Evolutionary conservation across 2,113 vertebrate genomes (phyloP).

Genomic region (Serinus canaria): DNA sequence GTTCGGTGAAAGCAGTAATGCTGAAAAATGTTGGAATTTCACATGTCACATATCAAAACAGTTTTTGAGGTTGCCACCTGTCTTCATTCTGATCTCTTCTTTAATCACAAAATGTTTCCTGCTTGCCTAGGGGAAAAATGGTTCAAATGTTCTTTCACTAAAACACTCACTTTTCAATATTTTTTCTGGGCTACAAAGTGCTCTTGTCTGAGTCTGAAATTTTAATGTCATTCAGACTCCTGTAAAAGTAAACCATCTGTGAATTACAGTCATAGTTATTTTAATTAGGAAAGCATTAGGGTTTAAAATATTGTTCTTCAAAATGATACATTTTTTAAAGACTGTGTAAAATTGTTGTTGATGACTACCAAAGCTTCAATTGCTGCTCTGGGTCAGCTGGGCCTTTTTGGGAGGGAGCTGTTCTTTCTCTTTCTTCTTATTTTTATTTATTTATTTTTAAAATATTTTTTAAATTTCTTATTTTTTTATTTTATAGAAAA

Average conservation of each 20-base stretch:
- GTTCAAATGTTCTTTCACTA: neutral
- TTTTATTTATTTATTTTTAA: neutral
- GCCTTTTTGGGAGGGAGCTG: neutral
- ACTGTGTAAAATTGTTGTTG: constrained; percentile 59
- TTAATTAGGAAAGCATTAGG: constrained; percentile 66
- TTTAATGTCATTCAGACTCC: constrained; percentile 62
- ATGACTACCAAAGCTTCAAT: constrained; percentile 63
- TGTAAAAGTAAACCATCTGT: constrained; percentile 66
- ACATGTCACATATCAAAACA: neutral
- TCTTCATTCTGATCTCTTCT: neutral
- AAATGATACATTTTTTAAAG: constrained; percentile 68
- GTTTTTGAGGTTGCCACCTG: neutral
- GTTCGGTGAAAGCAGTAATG: neutral
- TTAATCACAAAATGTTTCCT: neutral
- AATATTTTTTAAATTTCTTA: neutral
- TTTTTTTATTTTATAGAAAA: neutral
- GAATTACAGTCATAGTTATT: constrained; percentile 62
- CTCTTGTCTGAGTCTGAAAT: constrained; percentile 40
- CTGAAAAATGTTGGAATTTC: neutral
- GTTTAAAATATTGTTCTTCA: constrained; percentile 48
- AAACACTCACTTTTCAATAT: neutral
- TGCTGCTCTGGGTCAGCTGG: neutral
- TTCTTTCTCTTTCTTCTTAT: neutral
- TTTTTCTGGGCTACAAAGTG: constrained; percentile 33
- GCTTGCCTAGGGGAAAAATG: neutral